These are phyloP conservation scores for Uria aalge DNA, from an alignment of 2,113 vertebrate species.

Conservation along the genomic window DNA sequence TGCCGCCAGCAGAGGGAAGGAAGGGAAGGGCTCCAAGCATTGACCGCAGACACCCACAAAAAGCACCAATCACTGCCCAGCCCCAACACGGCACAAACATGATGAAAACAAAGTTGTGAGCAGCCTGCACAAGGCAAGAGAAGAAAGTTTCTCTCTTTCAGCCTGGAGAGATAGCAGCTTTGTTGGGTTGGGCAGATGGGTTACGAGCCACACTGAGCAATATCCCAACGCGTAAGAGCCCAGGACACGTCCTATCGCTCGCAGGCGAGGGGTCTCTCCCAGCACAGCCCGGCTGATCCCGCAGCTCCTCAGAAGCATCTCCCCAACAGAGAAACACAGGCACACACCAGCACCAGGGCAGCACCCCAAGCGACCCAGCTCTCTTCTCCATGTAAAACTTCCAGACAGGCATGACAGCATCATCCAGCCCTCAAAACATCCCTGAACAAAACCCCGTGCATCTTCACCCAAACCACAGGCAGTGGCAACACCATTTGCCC, in stretches of 20 bases:
- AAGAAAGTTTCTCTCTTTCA: not conserved
- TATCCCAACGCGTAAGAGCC: not conserved
- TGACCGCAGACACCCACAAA: not conserved
- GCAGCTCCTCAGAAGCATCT: not conserved
- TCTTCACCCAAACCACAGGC: not conserved
- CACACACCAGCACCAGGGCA: not conserved
- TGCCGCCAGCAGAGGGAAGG: not conserved
- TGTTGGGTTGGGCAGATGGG: rapidly evolving
- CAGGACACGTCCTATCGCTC: rapidly evolving
- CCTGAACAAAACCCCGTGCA: not conserved
- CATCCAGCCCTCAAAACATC: not conserved
- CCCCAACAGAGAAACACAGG: rapidly evolving
- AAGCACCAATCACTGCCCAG: not conserved
- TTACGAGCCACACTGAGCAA: not conserved
- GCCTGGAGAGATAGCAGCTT: not conserved
- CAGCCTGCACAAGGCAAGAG: not conserved
- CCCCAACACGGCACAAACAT: not conserved
- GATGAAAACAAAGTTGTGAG: not conserved
- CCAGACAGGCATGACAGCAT: not conserved
- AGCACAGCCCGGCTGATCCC: not conserved
- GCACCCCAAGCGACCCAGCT: not conserved
- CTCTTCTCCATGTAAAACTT: not conserved
- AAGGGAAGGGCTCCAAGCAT: not conserved
- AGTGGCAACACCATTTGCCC: not conserved
- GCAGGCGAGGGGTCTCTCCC: not conserved